Percentiles rank a stretch among this genome's conserved stretches.
Evolutionary conservation across 2,888 invertebrate genomes (phyloP).

Genomic region (Parascotia fuliginaria): DNA sequence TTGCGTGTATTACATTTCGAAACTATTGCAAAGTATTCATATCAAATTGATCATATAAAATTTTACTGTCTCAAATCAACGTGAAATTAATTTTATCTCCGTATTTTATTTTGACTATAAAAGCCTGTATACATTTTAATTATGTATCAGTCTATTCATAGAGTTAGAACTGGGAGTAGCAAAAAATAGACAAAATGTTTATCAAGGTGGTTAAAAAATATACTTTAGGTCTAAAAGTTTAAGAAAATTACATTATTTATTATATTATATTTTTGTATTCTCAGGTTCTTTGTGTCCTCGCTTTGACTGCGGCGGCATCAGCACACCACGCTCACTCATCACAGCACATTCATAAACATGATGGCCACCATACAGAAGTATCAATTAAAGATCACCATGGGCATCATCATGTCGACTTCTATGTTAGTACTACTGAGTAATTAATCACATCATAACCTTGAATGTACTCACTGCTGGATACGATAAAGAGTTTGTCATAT

Average conservation of each 20-base stretch:
- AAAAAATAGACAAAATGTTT: no score
- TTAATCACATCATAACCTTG: no score
- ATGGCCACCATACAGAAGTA: slow-evolving; percentile 17
- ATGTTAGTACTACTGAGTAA: slow-evolving; percentile 14
- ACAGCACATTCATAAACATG: slow-evolving; percentile 51
- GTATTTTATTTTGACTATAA: slow-evolving; percentile 2
- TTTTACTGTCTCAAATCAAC: neutral
- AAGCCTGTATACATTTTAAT: neutral
- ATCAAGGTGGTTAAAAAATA: no score
- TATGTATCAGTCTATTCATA: slow-evolving; percentile 10
- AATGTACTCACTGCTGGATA: no score
- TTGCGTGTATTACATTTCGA: neutral
- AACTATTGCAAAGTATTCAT: neutral
- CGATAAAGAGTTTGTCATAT: no score
- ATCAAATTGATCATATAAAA: neutral
- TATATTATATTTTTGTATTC: no score
- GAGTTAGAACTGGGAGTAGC: neutral
- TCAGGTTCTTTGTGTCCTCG: slow-evolving; percentile 43
- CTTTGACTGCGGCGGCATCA: slow-evolving; percentile 33
- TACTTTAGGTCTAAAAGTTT: no score
- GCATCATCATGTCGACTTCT: slow-evolving; percentile 16
- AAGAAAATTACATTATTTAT: no score
- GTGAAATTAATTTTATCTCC: slow-evolving; percentile 4
- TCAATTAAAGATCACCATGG: slow-evolving; percentile 13
- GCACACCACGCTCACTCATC: slow-evolving; percentile 63